Evolutionary conservation across 2,113 vertebrate species (phyloP).

Genomic region (Craseonycteris thonglongyai): DNA sequence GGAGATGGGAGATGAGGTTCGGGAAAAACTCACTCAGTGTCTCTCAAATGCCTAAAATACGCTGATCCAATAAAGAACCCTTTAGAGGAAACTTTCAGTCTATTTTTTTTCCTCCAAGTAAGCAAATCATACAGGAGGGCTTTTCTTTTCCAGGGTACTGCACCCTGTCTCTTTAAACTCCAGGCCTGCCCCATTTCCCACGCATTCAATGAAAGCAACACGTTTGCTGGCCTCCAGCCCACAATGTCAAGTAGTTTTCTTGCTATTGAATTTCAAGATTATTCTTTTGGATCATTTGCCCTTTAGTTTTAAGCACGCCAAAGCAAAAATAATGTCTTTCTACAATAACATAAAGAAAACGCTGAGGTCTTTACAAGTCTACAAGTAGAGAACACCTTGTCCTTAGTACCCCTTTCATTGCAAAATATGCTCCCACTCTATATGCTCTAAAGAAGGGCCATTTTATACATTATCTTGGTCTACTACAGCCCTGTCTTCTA

Average conservation of each 20-base stretch:
- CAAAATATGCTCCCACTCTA: conserved; percentile 1
- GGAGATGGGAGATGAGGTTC: conserved; percentile 30
- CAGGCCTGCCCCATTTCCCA: conserved; percentile 50
- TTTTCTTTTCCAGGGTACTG: conserved; percentile 54
- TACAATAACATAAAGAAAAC: conserved; percentile 52
- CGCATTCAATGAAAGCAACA: conserved; percentile 64
- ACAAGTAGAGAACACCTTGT: conserved; percentile 56
- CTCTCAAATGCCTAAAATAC: conserved; percentile 59
- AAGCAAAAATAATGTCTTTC: conserved; percentile 63
- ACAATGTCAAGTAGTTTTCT: conserved; percentile 60
- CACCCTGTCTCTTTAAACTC: conserved; percentile 70
- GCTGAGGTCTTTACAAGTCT: conserved; percentile 25
- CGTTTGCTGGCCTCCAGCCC: conserved; percentile 38
- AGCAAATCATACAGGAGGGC: conserved; percentile 59
- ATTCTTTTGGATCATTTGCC: conserved; percentile 67
- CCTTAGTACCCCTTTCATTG: conserved; percentile 37
- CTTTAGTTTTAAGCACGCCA: conserved; percentile 57
- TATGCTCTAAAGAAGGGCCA: not conserved
- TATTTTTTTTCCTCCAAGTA: conserved; percentile 60
- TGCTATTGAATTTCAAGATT: conserved; percentile 64
- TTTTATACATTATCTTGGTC: not conserved
- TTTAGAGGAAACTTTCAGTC: conserved; percentile 57
- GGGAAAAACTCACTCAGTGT: conserved; percentile 59
- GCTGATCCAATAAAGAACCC: not conserved
- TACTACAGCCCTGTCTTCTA: conserved; percentile 26